Base-by-base conservation (phyloP, 2,797 vertebrate species). In the Mormyrus hasselquistii region DNA sequence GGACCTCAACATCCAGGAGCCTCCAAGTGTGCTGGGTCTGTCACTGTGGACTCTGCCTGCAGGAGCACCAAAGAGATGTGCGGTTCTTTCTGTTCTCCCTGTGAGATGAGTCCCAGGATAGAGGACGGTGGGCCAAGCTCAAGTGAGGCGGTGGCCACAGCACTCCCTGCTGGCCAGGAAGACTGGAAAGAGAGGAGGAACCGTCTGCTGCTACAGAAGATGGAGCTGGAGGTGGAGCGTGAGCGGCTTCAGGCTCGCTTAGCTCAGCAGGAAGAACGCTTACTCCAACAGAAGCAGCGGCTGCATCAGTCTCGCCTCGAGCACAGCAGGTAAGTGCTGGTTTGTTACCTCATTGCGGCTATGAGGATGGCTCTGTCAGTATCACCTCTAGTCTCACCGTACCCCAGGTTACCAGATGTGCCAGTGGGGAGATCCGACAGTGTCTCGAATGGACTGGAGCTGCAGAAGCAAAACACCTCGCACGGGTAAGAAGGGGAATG, bases 171-270 rank as follows among this genome's bases (percentile, higher is more conserved):
- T 89, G 94, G 93, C 89, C 90, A 94, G 89, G 91, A 96, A 92
- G 73, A 92, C 96, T 97, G 97, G 88, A 97, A 97, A 92, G 96
- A 96, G 91, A 97, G 95, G 93, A 96, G 95, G 82, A 96, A 97
- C 89, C 95, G 95, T 88, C 94, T 99, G 88, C 93, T 98, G 92
- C 93, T 97, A 92, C 98, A 99, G 94, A 99, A 99, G 94, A 95
- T 97, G 93, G 97, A 98, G 93, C 94, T 99, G 91, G 98, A 99
- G 95, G 92, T 94, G 90, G 97, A 99, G 94, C 96, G 97, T 91
- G 97, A 99, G 84, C 95, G 92, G 89, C 97, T 99, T 87, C 97
- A 97, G 90, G 93, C 95, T 85, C 94, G 97, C 53, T 93, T 99
- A 88, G 95, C 95, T 76, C 96, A 98, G 89, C 98, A 99, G 92